Evolutionary conservation across 2,113 vertebrate species (phyloP).

Genomic region (Daboia siamensis): DNA sequence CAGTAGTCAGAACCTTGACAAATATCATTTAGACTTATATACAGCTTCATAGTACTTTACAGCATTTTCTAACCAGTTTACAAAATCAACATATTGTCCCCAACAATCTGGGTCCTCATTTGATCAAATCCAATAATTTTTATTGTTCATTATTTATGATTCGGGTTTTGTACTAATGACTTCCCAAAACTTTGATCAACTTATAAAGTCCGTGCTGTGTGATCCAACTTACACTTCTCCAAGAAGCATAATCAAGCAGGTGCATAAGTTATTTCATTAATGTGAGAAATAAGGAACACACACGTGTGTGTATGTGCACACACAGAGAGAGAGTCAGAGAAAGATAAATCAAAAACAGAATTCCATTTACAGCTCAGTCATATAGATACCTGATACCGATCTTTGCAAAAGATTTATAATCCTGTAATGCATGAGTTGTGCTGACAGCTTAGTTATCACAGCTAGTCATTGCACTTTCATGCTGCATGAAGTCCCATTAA

Average conservation of each 20-base stretch:
- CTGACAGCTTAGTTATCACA: background rate
- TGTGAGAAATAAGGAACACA: background rate
- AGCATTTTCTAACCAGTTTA: background rate
- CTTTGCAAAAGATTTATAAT: constrained; percentile 28
- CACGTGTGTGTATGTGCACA: background rate
- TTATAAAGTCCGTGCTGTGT: background rate
- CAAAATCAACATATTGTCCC: background rate
- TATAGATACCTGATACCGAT: background rate
- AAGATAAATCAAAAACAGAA: background rate
- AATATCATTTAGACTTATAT: too few species aligned
- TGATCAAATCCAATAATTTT: background rate
- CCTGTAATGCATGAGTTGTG: background rate
- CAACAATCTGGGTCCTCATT: background rate
- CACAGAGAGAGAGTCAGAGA: too few species aligned
- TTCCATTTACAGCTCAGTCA: background rate
- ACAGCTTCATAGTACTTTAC: background rate
- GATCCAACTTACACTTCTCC: background rate
- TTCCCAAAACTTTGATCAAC: background rate
- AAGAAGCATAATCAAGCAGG: background rate
- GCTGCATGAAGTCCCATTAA: constrained; percentile 28
- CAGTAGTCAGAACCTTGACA: too few species aligned
- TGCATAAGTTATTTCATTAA: background rate
- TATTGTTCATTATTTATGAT: background rate
- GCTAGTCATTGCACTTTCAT: constrained; percentile 14
- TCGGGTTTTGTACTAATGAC: background rate